Evolutionary conservation across 1,140 invertebrate species (phyloP).

Genomic region (Halesus radiatus): DNA sequence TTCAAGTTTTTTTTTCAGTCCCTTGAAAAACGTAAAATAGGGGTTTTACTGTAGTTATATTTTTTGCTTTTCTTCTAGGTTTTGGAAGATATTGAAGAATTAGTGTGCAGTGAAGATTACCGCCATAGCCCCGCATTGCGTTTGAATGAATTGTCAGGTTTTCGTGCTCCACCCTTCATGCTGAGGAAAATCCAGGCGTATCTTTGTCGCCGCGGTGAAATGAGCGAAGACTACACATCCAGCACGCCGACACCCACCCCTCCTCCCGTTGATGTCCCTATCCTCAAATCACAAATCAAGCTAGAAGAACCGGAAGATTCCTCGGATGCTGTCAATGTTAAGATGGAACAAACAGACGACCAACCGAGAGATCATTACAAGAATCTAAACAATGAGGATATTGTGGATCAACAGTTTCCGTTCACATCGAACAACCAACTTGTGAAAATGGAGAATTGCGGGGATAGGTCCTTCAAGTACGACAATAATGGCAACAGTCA

Average conservation of each 20-base stretch:
- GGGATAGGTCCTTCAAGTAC: conserved; percentile 20
- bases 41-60: no score
- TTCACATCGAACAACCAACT: conserved; percentile 25
- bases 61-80: conserved; percentile 63
- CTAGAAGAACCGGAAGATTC: conserved; percentile 48
- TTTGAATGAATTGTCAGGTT: conserved; percentile 78
- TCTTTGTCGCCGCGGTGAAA: conserved; percentile 62
- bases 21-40: no score
- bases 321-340: conserved; percentile 41
- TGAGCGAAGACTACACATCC: conserved; percentile 54
- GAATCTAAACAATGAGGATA: conserved; percentile 45
- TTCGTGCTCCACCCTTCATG: conserved; percentile 81
- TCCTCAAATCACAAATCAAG: conserved; percentile 39
- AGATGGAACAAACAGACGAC: conserved; percentile 45
- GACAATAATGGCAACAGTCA: conserved; percentile 39
- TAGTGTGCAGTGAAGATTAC: conserved; percentile 81
- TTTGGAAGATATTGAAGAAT: conserved; percentile 84
- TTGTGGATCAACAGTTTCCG: conserved; percentile 21
- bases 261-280: conserved; percentile 41
- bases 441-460: conserved; percentile 23
- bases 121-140: conserved; percentile 77
- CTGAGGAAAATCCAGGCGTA: conserved; percentile 78
- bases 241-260: conserved; percentile 53
- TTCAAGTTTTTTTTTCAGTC: no score
- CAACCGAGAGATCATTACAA: conserved; percentile 42